These are phyloP conservation scores for Halcyon chelicuti DNA, from an alignment of 2,797 vertebrate genomes.

Conservation along the genomic window DNA sequence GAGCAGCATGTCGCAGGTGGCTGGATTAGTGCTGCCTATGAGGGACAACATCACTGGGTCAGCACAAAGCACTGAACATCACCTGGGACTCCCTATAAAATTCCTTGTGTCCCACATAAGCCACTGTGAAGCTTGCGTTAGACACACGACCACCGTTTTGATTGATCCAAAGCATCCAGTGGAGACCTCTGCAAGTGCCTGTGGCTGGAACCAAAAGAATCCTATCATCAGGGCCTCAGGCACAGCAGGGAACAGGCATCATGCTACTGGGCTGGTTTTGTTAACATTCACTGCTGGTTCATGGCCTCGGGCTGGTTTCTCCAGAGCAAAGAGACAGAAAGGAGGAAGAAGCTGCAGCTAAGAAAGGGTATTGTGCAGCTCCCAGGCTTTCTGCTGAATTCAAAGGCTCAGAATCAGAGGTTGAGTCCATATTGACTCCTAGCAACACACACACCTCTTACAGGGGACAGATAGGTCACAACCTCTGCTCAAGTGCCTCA, in stretches of 20 bases:
- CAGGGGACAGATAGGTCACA: background rate
- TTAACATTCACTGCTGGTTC: background rate
- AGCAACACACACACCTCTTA: background rate
- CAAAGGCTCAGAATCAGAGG: background rate
- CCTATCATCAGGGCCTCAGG: background rate
- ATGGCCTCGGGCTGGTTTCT: background rate
- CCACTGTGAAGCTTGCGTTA: background rate
- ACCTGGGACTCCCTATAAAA: background rate
- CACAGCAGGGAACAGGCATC: background rate
- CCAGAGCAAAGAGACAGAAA: background rate
- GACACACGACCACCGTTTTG: fast-evolving
- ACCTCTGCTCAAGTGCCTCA: background rate
- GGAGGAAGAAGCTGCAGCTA: background rate
- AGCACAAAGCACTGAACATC: background rate
- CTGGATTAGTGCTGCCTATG: background rate
- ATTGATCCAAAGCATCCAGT: background rate
- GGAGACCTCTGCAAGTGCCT: background rate
- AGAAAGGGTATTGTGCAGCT: background rate
- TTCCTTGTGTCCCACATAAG: background rate
- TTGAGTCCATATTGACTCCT: background rate
- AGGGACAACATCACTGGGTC: background rate
- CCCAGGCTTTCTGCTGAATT: background rate
- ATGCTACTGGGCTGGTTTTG: background rate
- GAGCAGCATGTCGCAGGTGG: background rate
- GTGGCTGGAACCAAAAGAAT: background rate